Conservation (phyloP, 2,113 vertebrate genomes). For the Athene noctua region DNA sequence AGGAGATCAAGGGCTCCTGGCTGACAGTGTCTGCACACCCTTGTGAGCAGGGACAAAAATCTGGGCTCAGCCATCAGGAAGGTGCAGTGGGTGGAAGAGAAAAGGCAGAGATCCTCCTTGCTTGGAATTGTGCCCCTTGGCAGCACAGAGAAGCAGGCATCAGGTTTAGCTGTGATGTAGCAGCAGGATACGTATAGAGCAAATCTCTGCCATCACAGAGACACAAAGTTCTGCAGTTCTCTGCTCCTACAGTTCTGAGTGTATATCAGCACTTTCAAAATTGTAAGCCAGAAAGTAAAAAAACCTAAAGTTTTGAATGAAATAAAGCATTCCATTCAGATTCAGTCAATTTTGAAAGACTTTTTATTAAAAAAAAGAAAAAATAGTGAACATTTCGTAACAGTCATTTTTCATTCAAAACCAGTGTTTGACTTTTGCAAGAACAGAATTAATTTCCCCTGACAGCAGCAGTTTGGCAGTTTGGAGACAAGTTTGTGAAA, state of each 20-base stretch:
- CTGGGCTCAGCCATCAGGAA: neutral
- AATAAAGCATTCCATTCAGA: conserved; percentile 1
- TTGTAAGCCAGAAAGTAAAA: neutral
- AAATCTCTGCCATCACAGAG: neutral
- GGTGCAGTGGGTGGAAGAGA: neutral
- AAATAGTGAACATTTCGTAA: neutral
- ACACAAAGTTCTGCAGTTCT: neutral
- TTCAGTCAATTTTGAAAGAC: neutral
- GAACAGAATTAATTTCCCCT: neutral
- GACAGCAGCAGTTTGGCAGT: neutral
- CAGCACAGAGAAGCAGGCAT: neutral
- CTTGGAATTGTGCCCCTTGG: neutral
- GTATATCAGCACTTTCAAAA: conserved; percentile 6
- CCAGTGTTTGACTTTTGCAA: neutral
- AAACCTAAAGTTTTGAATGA: neutral
- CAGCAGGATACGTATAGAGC: neutral
- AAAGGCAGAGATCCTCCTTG: neutral
- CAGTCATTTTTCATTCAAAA: neutral
- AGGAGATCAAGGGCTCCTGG: neutral
- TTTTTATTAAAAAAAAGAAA: neutral
- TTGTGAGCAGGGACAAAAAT: neutral
- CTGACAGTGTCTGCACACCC: neutral
- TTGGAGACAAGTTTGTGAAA: neutral
- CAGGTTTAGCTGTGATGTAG: neutral
- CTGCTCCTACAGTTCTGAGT: neutral